Base-by-base conservation (phyloP, 2,888 invertebrate species). In the Hemithea aestivaria region DNA sequence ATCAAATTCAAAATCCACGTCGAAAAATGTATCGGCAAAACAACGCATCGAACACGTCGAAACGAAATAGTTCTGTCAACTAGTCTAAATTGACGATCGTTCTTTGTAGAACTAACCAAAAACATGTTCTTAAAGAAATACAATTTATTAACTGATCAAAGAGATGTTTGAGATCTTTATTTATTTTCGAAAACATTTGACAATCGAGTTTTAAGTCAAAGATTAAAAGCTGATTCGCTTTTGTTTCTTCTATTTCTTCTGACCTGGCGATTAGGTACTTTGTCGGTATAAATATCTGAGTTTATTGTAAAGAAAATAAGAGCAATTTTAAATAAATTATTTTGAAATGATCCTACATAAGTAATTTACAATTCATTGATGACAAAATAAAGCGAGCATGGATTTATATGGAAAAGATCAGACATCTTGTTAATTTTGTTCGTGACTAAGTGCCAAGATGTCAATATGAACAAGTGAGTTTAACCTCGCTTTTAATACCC, bases 61-160 rank as follows among this genome's bases (percentile, higher is more conserved):
- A 41, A 29, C 36, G 20, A 26, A 37, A 35, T 28, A 32, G 21
- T 28, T 35, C 34, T 10, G 8, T 22, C 25, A 10, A 21, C 28
- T 31, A 10, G 26, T 32, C 35, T 39, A 27, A 10, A 48, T 40
- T 25, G 30, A 41, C 25, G 2, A 27, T 27, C 6, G 30, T 27
- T 31, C 46, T 51, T 48, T 51, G 48, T 51, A 37, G 39, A 40
- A 51, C 48, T 55, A 51, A 44, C 40, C 35, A 31, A 28, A 42
- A 39, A 40, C 8, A 37, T 30, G 37, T 30, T 44, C 40, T 44
- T 40, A 31, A 20, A 39, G 31, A 42, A 42, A 28, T 27, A 33
- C 37, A 38, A 53, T 51, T 49, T 51, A 53, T 51, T 45, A 34
- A 36, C 16, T 32, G 46, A 53, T 53, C 51, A 53, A 53, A 53